phyloP scores from a whole-genome alignment of 2,888 invertebrate species.

The Ceramica pisi region DNA sequence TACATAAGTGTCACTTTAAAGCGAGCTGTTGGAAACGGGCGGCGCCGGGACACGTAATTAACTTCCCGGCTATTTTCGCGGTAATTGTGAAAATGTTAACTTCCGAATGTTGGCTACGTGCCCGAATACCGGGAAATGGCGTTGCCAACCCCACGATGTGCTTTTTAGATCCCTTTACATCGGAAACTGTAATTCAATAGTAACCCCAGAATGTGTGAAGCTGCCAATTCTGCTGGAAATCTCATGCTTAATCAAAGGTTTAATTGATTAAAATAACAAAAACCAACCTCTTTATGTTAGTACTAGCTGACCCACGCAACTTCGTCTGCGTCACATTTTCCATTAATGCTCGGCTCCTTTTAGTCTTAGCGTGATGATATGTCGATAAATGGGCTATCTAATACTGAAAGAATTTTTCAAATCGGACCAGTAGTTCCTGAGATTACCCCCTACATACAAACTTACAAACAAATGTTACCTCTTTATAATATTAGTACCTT shows the following conservation, averaged over 20 bases:
- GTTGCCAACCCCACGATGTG: background rate
- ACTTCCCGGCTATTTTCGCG: slow-evolving; percentile 26
- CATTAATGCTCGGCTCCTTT: too few relatives aligned
- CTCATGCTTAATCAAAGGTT: background rate
- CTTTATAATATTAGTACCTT: too few relatives aligned
- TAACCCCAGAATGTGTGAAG: background rate
- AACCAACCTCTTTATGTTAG: background rate
- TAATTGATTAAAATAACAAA: background rate
- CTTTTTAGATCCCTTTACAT: slow-evolving; percentile 7
- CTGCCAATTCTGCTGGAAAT: background rate
- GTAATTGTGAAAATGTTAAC: slow-evolving; percentile 43
- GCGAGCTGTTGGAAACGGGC: background rate
- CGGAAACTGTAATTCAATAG: slow-evolving; percentile 2
- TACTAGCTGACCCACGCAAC: too few relatives aligned
- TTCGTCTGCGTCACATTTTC: too few relatives aligned
- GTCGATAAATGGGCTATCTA: too few relatives aligned
- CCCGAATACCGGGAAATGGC: slow-evolving; percentile 12
- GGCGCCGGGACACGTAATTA: slow-evolving; percentile 20
- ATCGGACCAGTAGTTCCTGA: too few relatives aligned
- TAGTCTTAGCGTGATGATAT: too few relatives aligned
- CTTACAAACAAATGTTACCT: too few relatives aligned
- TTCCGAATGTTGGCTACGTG: slow-evolving; percentile 30
- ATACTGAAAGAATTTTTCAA: too few relatives aligned
- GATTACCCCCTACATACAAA: too few relatives aligned
- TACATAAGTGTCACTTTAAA: slow-evolving; percentile 1